phyloP scores from a whole-genome alignment of 2,113 vertebrate species.

The Tiliqua scincoides region DNA sequence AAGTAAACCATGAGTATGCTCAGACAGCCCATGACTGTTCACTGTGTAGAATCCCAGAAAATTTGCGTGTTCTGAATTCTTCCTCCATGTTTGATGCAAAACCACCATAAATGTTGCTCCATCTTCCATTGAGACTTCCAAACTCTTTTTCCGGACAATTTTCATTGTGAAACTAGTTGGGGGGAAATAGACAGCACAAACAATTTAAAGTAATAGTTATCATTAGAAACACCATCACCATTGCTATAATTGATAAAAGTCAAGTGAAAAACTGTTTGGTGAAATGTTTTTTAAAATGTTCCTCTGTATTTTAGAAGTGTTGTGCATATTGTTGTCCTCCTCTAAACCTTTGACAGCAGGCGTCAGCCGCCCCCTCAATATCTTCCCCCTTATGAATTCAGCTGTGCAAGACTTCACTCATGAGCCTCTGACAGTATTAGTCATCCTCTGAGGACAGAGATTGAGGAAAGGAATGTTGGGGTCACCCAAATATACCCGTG shows the following conservation, averaged over 20 bases:
- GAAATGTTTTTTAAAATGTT: no score
- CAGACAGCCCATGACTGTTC: conserved; percentile 85
- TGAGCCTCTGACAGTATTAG: not conserved
- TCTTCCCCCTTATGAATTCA: not conserved
- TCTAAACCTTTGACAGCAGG: not conserved
- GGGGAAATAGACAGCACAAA: conserved; percentile 4
- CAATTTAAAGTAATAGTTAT: not conserved
- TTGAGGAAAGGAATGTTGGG: not conserved
- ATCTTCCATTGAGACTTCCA: conserved; percentile 82
- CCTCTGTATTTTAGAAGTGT: not conserved
- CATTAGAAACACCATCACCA: not conserved
- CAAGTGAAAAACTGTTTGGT: not conserved
- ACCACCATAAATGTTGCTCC: conserved; percentile 88
- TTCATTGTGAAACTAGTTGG: conserved; percentile 82
- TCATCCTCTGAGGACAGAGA: not conserved
- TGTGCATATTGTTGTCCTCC: not conserved
- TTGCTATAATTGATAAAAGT: not conserved
- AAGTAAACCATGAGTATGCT: conserved; percentile 87
- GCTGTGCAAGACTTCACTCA: not conserved
- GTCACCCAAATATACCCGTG: not conserved
- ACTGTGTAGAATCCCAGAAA: conserved; percentile 92
- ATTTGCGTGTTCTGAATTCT: conserved; percentile 85
- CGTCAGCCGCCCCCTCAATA: not conserved
- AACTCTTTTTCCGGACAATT: conserved; percentile 81
- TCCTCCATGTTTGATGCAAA: conserved; percentile 90